Base-by-base conservation (phyloP, 2,888 invertebrate species). In the Stenichneumon culpator region DNA sequence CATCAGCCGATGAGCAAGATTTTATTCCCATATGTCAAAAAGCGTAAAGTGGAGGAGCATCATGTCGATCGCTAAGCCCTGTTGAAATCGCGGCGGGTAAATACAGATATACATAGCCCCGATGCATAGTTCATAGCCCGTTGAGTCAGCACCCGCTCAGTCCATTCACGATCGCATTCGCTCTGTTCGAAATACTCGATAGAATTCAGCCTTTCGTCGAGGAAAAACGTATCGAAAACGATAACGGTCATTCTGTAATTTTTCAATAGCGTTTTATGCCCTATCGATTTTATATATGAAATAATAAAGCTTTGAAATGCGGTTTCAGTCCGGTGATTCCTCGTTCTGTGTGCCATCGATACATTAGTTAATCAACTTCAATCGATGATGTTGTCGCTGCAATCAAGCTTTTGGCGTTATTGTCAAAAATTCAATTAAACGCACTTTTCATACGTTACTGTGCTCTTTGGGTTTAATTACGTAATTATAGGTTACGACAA, bases 121-220 rank as follows among this genome's bases (percentile, higher is more conserved):
- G 28, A n/a, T 63, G 60, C 60, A 63, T 63, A 63, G 60, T 63
- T 63, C 60, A 63, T 63, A 63, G 60, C 28, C 60, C 60, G 60
- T 28, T 28, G 60, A 63, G 1, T 63, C 32, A 32, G 60, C 28
- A 16, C 16, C 60, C 60, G 32, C 16, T 63, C 16, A 28, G 60
- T n/a, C 60, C 60, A 63, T 63, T 63, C 60, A 5, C 32, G 28
- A 32, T 63, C 16, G 0, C 39, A 39, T 39, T 63, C 60, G n/a
- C 60, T 32, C 1, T 1, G 28, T 28, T 32, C 60, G 28, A 32
- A 14, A 63, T 32, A 32, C 60, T 28, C 28, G n/a, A 63, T 16
- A 14, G 6, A 63, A 32, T 63, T 11, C n/a, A 63, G 32, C 25
- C 60, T 25, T 25, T 28, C 60, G 60, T 16, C 11, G 60, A 63